Evolutionary conservation across 2,797 vertebrate genomes (phyloP).

Genomic region (Poecilia picta): DNA sequence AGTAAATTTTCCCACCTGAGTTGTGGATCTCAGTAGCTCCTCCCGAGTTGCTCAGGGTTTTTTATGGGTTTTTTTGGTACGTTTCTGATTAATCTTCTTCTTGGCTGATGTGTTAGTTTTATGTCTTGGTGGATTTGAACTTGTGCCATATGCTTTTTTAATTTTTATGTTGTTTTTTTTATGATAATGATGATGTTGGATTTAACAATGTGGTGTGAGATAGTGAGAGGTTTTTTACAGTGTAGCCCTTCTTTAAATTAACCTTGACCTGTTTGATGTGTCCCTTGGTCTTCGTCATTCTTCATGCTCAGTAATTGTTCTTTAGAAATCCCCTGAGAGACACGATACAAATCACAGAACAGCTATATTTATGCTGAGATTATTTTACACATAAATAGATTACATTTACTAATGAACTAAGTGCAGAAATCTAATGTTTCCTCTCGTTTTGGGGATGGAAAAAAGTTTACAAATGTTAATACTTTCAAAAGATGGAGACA

Average conservation of each 20-base stretch:
- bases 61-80: not conserved
- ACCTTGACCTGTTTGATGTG: not conserved
- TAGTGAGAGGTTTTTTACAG: not conserved
- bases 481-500: not conserved
- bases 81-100: not conserved
- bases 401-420: not conserved
- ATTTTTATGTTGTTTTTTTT: not conserved
- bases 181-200: not conserved
- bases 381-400: not conserved
- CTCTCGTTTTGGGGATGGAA: not conserved
- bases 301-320: not conserved
- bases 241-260: not conserved
- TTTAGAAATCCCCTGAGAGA: not conserved
- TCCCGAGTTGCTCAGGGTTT: not conserved
- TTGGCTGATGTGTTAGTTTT: not conserved
- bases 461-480: not conserved
- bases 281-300: not conserved
- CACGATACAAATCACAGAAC: not conserved
- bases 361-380: not conserved
- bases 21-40: not conserved
- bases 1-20: not conserved
- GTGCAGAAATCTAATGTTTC: not conserved
- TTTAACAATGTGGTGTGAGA: not conserved
- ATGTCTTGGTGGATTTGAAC: not conserved
- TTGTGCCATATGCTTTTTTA: not conserved